Conservation (phyloP, 2,113 vertebrate genomes). For the Salvelinus alpinus region DNA sequence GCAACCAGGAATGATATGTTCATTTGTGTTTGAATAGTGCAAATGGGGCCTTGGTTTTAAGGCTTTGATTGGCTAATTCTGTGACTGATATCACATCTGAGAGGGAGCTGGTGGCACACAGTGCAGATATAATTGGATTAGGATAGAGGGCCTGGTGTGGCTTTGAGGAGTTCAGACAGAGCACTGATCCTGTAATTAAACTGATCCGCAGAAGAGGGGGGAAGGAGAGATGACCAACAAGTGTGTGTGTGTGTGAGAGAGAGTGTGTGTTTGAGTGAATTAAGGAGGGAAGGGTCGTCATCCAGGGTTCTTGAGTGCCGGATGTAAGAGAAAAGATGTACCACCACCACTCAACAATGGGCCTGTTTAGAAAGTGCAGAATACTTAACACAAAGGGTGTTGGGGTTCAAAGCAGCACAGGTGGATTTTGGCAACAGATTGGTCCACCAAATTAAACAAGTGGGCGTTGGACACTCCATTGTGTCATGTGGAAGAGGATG, state of each 20-base stretch:
- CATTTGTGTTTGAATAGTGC: slow-evolving; percentile 35
- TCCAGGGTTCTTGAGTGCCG: slow-evolving; percentile 68
- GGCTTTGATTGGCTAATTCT: slow-evolving; percentile 75
- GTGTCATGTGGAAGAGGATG: too few species aligned
- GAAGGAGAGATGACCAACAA: slow-evolving; percentile 67
- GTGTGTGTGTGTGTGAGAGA: slow-evolving; percentile 32
- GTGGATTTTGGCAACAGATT: too few species aligned
- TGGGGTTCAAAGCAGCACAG: too few species aligned
- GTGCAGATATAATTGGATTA: slow-evolving; percentile 99
- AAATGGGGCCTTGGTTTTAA: slow-evolving; percentile 40
- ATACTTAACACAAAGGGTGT: neutral
- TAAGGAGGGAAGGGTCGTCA: slow-evolving; percentile 42
- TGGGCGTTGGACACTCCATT: too few species aligned
- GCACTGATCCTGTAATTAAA: slow-evolving; percentile 98
- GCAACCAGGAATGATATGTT: slow-evolving; percentile 36
- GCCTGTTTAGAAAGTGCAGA: slow-evolving; percentile 45
- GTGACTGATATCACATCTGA: slow-evolving; percentile 81
- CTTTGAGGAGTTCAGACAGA: slow-evolving; percentile 97
- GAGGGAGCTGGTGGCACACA: slow-evolving; percentile 79
- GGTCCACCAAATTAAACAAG: neutral
- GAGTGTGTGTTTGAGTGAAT: slow-evolving; percentile 34
- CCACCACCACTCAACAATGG: slow-evolving; percentile 41
- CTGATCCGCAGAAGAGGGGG: slow-evolving; percentile 66
- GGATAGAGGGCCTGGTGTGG: slow-evolving; percentile 79
- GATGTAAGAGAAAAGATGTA: slow-evolving; percentile 59